Percentiles rank a stretch among this genome's conserved stretches.
Evolutionary conservation across 2,113 vertebrate species (phyloP).

Genomic region (Gorsachius goisagi): DNA sequence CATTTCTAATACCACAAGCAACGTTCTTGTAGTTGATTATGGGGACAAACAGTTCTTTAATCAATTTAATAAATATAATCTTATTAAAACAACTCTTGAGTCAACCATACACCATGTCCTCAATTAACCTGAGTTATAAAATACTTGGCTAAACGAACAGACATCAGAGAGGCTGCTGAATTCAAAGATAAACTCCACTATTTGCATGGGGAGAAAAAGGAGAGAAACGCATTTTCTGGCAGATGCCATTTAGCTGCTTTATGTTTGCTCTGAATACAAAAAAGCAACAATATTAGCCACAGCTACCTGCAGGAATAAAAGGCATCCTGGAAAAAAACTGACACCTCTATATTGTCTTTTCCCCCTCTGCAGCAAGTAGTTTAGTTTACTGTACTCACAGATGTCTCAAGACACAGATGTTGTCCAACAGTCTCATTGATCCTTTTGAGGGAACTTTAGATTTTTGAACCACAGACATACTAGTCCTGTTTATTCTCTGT

Average conservation of each 20-base stretch:
- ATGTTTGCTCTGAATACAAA: neutral
- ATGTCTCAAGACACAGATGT: neutral
- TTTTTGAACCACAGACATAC: neutral
- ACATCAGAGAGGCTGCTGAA: neutral
- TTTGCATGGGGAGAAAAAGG: neutral
- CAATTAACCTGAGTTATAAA: conserved; percentile 52
- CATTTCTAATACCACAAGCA: conserved; percentile 52
- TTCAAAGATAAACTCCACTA: neutral
- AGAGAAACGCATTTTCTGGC: neutral
- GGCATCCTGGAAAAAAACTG: neutral
- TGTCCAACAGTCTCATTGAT: neutral
- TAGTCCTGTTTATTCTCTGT: neutral
- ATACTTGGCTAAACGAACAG: conserved; percentile 3
- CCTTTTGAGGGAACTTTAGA: neutral
- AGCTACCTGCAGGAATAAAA: neutral
- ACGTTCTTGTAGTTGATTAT: conserved; percentile 15
- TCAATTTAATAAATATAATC: conserved; percentile 54
- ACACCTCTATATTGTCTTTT: neutral
- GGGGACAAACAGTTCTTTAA: conserved; percentile 45
- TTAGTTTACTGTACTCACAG: neutral
- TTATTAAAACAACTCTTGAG: conserved; percentile 47
- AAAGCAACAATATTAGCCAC: neutral
- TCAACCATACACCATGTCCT: conserved; percentile 24
- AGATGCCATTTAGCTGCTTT: neutral
- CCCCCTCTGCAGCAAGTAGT: neutral